A percentile compares a stretch with the other conserved stretches of the same genome.
Evolutionary conservation across 2,888 invertebrate species (phyloP).

Genomic region (Pristionchus fissidentatus): DNA sequence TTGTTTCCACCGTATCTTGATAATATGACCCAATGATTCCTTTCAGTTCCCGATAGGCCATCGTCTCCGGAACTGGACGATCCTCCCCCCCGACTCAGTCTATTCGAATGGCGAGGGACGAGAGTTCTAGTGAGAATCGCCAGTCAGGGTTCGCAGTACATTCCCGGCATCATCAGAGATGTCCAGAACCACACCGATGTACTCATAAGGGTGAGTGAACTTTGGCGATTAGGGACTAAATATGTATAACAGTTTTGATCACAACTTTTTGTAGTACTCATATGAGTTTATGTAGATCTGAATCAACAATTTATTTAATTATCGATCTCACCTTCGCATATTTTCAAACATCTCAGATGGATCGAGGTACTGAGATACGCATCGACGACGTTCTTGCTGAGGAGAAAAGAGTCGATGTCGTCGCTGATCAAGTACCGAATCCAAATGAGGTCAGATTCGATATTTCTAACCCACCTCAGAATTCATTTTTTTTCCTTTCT

Average conservation of each 20-base stretch:
- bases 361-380: constrained; percentile 58
- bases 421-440: constrained; percentile 67
- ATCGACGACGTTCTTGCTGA: constrained; percentile 56
- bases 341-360: constrained; percentile 53
- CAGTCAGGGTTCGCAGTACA: constrained; percentile 53
- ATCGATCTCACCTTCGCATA: not conserved
- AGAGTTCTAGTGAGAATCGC: constrained; percentile 62
- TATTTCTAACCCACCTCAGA: not conserved
- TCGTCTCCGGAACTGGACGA: constrained; percentile 19
- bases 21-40: not conserved
- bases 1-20: too few relatives aligned
- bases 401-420: constrained; percentile 54
- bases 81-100: not conserved
- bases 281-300: too few relatives aligned
- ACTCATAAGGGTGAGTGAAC: constrained; percentile 53
- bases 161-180: constrained; percentile 58
- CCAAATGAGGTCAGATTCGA: constrained; percentile 48
- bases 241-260: too few relatives aligned
- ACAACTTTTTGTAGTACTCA: too few relatives aligned
- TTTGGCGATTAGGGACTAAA: too few relatives aligned
- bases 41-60: constrained; percentile 15
- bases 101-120: constrained; percentile 64
- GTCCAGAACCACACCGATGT: constrained; percentile 55
- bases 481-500: not conserved
- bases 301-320: not conserved